Conservation (phyloP, 1,140 invertebrate species). For the Calephelis nemesis region DNA sequence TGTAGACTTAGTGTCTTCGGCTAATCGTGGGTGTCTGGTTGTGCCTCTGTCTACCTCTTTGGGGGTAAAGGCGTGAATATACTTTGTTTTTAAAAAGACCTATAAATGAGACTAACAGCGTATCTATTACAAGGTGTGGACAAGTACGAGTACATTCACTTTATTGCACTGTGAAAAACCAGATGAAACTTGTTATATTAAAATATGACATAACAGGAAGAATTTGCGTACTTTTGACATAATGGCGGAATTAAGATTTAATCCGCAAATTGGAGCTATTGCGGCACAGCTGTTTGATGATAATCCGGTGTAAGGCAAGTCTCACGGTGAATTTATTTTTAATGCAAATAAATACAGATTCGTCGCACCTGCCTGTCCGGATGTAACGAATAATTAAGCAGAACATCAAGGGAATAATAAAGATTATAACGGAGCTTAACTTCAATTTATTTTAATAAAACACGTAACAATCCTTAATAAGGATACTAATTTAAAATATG, state of each 20-base stretch:
- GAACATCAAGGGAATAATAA: constrained; percentile 31
- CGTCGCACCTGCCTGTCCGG: constrained; percentile 65
- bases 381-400: constrained; percentile 63
- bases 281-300: constrained; percentile 56
- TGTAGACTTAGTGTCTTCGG: no score
- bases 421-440: constrained; percentile 4
- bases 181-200: not conserved
- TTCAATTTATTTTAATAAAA: constrained; percentile 9
- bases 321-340: constrained; percentile 67
- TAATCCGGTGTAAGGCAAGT: constrained; percentile 62
- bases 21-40: no score
- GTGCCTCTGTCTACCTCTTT: no score
- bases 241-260: constrained; percentile 13
- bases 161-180: no score
- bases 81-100: no score
- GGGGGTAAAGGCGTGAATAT: no score
- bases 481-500: not conserved
- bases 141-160: no score
- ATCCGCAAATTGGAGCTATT: constrained; percentile 48
- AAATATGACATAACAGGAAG: not conserved
- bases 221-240: constrained; percentile 3
- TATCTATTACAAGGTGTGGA: no score
- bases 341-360: constrained; percentile 74
- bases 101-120: no score
- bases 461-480: not conserved